Conservation (phyloP, 1,140 invertebrate species). For the Drosophila pruinosa region DNA sequence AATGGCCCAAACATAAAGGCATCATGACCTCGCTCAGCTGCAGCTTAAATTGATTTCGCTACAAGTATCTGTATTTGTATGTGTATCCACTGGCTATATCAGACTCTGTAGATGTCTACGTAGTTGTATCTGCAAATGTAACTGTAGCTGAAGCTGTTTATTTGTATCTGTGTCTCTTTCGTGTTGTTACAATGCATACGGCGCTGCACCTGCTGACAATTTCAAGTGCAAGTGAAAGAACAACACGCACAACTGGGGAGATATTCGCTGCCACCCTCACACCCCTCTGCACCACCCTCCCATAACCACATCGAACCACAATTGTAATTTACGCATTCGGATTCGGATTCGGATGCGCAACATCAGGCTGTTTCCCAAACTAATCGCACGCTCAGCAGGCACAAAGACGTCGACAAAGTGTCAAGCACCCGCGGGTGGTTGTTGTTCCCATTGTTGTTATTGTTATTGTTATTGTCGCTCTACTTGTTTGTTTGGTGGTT, state of each 20-base stretch:
- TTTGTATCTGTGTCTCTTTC: conserved; percentile 25
- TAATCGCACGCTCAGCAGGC: conserved; percentile 71
- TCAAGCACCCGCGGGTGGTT: conserved; percentile 35
- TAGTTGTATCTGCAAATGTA: conserved; percentile 29
- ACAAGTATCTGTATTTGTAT: conserved; percentile 39
- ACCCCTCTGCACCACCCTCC: not conserved
- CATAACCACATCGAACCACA: conserved; percentile 65
- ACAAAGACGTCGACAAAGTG: conserved; percentile 14
- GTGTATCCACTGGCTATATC: too few relatives aligned
- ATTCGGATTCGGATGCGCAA: conserved; percentile 68
- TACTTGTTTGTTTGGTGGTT: conserved; percentile 42
- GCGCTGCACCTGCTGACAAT: conserved; percentile 83
- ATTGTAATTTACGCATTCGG: conserved; percentile 80
- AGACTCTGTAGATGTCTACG: not conserved
- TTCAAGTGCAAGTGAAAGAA: conserved; percentile 77
- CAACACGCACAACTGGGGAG: conserved; percentile 71
- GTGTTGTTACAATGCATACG: conserved; percentile 68
- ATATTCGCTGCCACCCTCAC: conserved; percentile 28
- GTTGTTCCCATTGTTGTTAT: not conserved
- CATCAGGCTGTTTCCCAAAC: conserved; percentile 73
- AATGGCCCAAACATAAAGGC: conserved; percentile 70
- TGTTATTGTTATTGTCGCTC: conserved; percentile 18
- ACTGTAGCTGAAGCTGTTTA: conserved; percentile 28
- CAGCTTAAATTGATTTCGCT: conserved; percentile 71
- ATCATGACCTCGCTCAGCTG: conserved; percentile 52